These are phyloP conservation scores for Ladona fulva DNA, from an alignment of 1,140 invertebrate species.

Conservation along the genomic window DNA sequence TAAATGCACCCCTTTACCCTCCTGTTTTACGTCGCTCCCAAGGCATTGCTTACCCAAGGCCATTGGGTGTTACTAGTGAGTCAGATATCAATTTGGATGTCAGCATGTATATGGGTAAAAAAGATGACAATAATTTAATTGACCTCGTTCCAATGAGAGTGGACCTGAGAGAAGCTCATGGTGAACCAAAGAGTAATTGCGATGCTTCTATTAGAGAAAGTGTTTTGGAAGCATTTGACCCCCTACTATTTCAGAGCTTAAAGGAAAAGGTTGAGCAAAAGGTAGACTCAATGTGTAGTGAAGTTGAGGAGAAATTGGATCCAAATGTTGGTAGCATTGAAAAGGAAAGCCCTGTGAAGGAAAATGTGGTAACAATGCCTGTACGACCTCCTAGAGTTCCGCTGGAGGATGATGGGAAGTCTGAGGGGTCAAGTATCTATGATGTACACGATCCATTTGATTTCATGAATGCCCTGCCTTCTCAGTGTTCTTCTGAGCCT, in stretches of 20 bases:
- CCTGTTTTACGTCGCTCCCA: neutral
- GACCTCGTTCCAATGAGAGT: constrained; percentile 39
- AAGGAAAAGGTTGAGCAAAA: neutral
- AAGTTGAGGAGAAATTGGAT: too few relatives aligned
- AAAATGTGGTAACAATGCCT: too few relatives aligned
- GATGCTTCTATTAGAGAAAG: constrained; percentile 55
- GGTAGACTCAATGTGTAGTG: too few relatives aligned
- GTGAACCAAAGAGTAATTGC: constrained; percentile 39
- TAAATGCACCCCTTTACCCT: neutral
- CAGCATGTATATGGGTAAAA: constrained; percentile 40
- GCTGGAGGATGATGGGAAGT: constrained; percentile 35
- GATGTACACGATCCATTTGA: constrained; percentile 80
- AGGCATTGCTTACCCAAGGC: neutral
- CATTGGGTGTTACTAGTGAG: neutral
- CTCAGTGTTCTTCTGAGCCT: constrained; percentile 54
- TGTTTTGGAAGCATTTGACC: constrained; percentile 76
- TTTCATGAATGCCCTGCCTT: constrained; percentile 52
- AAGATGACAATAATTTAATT: constrained; percentile 46
- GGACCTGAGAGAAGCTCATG: constrained; percentile 25
- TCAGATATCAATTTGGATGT: constrained; percentile 29
- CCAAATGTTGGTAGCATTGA: too few relatives aligned
- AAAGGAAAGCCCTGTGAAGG: too few relatives aligned
- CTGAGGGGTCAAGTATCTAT: constrained; percentile 60
- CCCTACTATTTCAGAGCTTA: constrained; percentile 45
- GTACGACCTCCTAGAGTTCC: neutral